These are phyloP conservation scores for Halcyon badia DNA, from an alignment of 2,797 vertebrate species.

Conservation along the genomic window DNA sequence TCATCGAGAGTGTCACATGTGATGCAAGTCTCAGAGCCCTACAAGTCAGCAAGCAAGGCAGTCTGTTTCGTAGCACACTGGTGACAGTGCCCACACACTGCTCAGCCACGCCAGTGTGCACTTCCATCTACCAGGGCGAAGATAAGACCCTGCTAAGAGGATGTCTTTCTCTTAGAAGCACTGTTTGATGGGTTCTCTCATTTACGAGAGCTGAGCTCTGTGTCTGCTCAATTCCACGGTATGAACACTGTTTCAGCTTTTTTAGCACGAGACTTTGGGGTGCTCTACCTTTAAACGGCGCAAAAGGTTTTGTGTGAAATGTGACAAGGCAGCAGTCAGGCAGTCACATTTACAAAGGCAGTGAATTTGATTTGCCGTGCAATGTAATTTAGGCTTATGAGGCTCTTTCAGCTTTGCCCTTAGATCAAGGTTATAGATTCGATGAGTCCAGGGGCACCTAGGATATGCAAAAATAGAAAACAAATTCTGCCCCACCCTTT, in stretches of 20 bases:
- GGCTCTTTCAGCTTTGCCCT: not conserved
- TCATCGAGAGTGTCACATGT: not conserved
- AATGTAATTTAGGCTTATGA: not conserved
- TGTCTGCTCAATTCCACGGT: not conserved
- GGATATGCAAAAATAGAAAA: not conserved
- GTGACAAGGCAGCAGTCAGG: not conserved
- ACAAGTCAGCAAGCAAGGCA: not conserved
- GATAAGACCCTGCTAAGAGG: not conserved
- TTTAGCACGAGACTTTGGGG: not conserved
- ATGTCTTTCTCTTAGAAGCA: not conserved
- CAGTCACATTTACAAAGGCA: not conserved
- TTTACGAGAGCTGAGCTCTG: not conserved
- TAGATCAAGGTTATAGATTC: not conserved
- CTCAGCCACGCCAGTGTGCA: not conserved
- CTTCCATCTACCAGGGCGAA: not conserved
- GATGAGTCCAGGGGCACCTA: not conserved
- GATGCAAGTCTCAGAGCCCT: not conserved
- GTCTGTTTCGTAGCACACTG: not conserved
- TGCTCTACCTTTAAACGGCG: not conserved
- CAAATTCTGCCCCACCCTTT: not conserved
- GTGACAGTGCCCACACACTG: not conserved
- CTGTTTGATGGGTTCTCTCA: not conserved
- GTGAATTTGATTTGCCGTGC: not conserved
- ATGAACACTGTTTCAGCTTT: not conserved
- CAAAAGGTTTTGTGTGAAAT: not conserved